These are phyloP conservation scores for Danio kyathit DNA, from an alignment of 2,797 vertebrate genomes.

Conservation along the genomic window DNA sequence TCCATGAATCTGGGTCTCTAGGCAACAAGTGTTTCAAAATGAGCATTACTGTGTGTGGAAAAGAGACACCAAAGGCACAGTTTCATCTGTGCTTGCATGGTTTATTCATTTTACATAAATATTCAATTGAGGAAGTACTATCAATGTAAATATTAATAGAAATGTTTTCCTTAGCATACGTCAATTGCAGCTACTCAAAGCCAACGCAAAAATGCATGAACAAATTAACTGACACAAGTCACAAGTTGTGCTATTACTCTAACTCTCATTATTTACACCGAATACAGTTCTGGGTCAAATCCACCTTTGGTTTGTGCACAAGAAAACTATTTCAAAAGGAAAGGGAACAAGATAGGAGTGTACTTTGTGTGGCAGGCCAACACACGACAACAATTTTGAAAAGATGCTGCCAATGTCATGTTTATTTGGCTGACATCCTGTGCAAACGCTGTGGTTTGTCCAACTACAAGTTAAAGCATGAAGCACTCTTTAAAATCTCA, in stretches of 20 bases:
- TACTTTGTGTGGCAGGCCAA: background rate
- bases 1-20: slow-evolving; percentile 65
- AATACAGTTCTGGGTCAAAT: background rate
- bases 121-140: slow-evolving; percentile 20
- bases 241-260: background rate
- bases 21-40: slow-evolving; percentile 65
- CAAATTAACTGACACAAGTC: background rate
- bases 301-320: background rate
- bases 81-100: slow-evolving; percentile 48
- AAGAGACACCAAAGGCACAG: slow-evolving; percentile 47
- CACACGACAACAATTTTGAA: slow-evolving; percentile 4
- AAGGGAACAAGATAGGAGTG: slow-evolving; percentile 21
- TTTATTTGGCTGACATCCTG: slow-evolving; percentile 39
- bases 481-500: background rate
- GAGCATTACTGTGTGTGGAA: slow-evolving; percentile 43
- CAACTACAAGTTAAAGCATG: background rate
- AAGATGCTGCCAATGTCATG: slow-evolving; percentile 40
- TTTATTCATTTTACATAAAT: slow-evolving; percentile 6
- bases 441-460: slow-evolving; percentile 1
- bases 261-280: background rate
- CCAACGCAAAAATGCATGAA: background rate
- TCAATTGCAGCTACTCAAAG: no score
- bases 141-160: background rate
- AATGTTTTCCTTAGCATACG: background rate
- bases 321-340: background rate